A percentile compares a stretch with the other conserved stretches of the same genome.
Conservation (phyloP, 35 echinoderm and acorn worm species). For the Hemicentrotus pulcherrimus region DNA sequence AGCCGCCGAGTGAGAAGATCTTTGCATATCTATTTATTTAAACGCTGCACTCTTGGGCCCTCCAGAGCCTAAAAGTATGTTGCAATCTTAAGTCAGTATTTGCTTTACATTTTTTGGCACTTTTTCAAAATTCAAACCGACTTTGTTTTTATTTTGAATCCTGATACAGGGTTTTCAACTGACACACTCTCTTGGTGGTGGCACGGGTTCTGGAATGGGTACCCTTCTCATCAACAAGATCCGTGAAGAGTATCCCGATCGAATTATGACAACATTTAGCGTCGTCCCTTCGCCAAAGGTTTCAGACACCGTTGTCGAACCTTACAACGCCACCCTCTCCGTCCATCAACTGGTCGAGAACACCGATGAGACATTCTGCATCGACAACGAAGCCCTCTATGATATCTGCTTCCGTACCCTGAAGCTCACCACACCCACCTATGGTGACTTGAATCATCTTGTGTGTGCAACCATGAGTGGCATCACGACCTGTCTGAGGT, state of each 20-base stretch:
- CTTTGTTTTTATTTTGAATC: not conserved
- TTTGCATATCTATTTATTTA: no score
- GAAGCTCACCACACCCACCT: constrained; percentile 89
- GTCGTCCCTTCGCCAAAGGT: constrained; percentile 76
- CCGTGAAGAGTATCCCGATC: constrained; percentile 76
- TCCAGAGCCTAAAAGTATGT: no score
- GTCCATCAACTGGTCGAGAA: constrained; percentile 69
- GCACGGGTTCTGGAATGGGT: constrained; percentile 76
- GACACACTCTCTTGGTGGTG: constrained; percentile 76
- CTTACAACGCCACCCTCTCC: constrained; percentile 67
- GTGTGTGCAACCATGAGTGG: constrained; percentile 96
- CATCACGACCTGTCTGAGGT: constrained; percentile 87
- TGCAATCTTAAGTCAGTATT: no score
- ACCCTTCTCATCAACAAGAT: constrained; percentile 78
- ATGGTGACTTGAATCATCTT: constrained; percentile 90
- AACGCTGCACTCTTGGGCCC: no score
- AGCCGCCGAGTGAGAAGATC: no score
- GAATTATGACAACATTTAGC: constrained; percentile 77
- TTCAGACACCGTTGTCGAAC: constrained; percentile 76
- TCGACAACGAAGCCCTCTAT: constrained; percentile 77
- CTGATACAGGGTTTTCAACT: constrained; percentile 71
- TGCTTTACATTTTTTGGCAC: no score
- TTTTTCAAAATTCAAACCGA: not conserved
- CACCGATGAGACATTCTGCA: constrained; percentile 75
- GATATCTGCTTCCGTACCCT: constrained; percentile 96